phyloP scores from a whole-genome alignment of 2,888 invertebrate species.

The Spialia ferax region DNA sequence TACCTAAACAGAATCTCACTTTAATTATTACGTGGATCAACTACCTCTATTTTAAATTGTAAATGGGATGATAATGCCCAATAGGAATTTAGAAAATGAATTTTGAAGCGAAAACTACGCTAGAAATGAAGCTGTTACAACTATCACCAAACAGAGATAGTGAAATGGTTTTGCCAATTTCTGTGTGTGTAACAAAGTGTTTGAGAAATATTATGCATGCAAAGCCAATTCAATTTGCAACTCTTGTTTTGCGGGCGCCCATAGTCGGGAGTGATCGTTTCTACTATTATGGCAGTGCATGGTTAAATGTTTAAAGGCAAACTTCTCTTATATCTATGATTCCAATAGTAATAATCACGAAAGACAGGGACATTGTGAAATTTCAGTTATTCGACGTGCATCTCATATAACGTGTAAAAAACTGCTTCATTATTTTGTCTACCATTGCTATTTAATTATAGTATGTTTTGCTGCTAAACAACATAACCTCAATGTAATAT shows the following conservation, averaged over 20 bases:
- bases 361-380: too few relatives aligned
- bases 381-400: too few relatives aligned
- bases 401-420: too few relatives aligned
- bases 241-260: slow-evolving; percentile 19
- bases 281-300: slow-evolving; percentile 8
- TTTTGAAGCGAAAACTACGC: slow-evolving; percentile 29
- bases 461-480: too few relatives aligned
- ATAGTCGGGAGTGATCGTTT: slow-evolving; percentile 25
- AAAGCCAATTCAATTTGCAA: slow-evolving; percentile 38
- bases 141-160: slow-evolving; percentile 24
- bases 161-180: slow-evolving; percentile 30
- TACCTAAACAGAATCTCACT: neutral
- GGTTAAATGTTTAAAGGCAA: slow-evolving; percentile 26
- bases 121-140: slow-evolving; percentile 32
- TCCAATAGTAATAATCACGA: too few relatives aligned
- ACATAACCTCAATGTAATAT: too few relatives aligned
- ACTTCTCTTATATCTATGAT: too few relatives aligned
- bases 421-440: too few relatives aligned
- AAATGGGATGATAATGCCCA: slow-evolving; percentile 17
- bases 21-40: neutral
- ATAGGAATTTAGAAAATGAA: slow-evolving; percentile 32
- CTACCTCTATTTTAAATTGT: slow-evolving; percentile 28
- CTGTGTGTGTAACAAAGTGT: slow-evolving; percentile 35
- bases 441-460: too few relatives aligned
- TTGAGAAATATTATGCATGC: slow-evolving; percentile 38